phyloP scores from a whole-genome alignment of 2,888 invertebrate species.

The Eretmocerus hayati region DNA sequence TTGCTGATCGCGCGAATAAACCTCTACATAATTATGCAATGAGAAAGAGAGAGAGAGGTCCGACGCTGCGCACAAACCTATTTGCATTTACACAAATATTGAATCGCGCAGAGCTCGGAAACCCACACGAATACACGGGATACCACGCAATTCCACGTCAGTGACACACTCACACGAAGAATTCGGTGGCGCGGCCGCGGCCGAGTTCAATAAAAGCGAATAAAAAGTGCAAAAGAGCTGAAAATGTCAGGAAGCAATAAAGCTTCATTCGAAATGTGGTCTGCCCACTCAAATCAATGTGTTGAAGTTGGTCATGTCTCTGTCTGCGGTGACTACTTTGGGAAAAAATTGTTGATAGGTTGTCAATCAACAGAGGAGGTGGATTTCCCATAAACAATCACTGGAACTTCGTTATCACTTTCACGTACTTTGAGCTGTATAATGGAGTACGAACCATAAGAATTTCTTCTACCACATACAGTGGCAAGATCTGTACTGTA shows the following conservation, averaged over 20 bases:
- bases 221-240: conserved; percentile 59
- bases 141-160: too few species aligned
- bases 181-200: too few species aligned
- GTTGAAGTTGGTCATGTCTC: conserved; percentile 72
- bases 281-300: conserved; percentile 56
- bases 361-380: conserved; percentile 54
- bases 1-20: too few species aligned
- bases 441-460: conserved; percentile 57
- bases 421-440: conserved; percentile 67
- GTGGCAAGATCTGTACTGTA: too few species aligned
- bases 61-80: too few species aligned
- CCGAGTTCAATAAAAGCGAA: too few species aligned
- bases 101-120: too few species aligned
- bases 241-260: conserved; percentile 60
- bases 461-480: conserved; percentile 33
- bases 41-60: too few species aligned
- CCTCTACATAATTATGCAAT: too few species aligned
- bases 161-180: too few species aligned
- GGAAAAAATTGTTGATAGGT: conserved; percentile 68
- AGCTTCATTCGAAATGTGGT: conserved; percentile 68
- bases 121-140: too few species aligned
- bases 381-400: conserved; percentile 61
- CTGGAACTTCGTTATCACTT: conserved; percentile 68
- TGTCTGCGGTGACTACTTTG: conserved; percentile 64
- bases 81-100: too few species aligned